Evolutionary conservation across 2,797 vertebrate species (phyloP).

Genomic region (Sitta carolinensis): DNA sequence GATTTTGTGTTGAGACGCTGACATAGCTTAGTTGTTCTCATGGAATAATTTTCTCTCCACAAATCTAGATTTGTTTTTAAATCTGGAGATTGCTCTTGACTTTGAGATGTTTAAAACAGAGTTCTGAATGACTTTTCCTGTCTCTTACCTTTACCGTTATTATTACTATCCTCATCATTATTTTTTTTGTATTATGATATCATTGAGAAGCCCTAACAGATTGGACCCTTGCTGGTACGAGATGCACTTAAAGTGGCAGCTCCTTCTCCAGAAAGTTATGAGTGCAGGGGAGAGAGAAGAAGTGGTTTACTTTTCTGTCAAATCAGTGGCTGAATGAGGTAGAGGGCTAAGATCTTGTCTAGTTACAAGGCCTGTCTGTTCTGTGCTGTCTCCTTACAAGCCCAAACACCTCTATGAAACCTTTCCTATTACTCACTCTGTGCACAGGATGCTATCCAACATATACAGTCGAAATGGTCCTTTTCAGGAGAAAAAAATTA

Average conservation of each 20-base stretch:
- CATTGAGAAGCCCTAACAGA: not conserved
- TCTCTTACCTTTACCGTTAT: not conserved
- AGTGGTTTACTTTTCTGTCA: not conserved
- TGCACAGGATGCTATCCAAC: not conserved
- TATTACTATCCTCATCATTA: not conserved
- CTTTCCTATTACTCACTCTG: not conserved
- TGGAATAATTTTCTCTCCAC: not conserved
- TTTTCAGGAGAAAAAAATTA: not conserved
- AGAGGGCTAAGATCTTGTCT: not conserved
- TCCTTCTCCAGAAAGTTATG: not conserved
- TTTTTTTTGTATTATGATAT: not conserved
- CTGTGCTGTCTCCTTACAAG: not conserved
- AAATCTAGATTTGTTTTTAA: not conserved
- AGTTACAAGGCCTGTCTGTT: not conserved
- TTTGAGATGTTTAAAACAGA: not conserved
- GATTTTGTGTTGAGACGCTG: not conserved
- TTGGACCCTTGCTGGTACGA: not conserved
- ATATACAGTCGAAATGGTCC: not conserved
- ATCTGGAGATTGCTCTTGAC: not conserved
- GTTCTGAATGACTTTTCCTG: not conserved
- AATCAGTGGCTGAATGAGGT: not conserved
- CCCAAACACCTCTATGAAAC: not conserved
- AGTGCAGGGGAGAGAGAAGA: not conserved
- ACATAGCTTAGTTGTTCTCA: not conserved
- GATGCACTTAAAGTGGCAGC: not conserved